Base-by-base conservation (phyloP, 53 echinoderm and acorn worm genomes). In the Henricia sp. region DNA sequence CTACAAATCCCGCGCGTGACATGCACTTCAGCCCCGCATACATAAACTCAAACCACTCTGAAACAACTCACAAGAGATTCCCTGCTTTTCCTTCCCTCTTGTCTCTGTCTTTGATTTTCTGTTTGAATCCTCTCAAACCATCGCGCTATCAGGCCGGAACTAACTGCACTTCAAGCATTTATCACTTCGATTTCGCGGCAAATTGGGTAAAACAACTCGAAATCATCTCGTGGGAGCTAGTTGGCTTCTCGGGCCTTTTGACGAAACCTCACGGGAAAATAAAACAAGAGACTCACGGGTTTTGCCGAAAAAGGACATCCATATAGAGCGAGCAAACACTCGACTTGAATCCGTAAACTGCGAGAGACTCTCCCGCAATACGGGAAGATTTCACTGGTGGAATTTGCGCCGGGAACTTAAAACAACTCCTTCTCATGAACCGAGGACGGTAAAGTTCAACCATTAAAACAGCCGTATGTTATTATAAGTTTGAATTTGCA, bases 201-300 rank as follows among this genome's bases (percentile, higher is more conserved):
- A 80, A 80, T 80, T 80, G 80, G 80, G 80, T 80, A 80, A 80
- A 80, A 80, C 80, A 80, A 80, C 80, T 62, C 80, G 30, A 64
- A 59, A 50, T 34, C 63, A 35, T 80, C 80, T 80, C 80, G 23
- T 30, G 62, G 80, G 78, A 43, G 42, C 46, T 28, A 44, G 34
- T 70, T 25, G 44, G 43, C 44, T 17, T n/a, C 62, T 73, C 37
- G 64, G 2, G 80, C 33, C 33, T 62, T 80, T 80, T 77, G 28
- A 73, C 46, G 50, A 48, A 43, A 51, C 63, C 80, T 46, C 80
- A 21, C 21, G 80, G 80, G 65, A 46, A 25, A 34, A 44, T 76
- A 59, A 35, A 59, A 27, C 6, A 28, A 58, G 28, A 24, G 26
- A 34, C 12, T 20, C 5, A 32, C 9, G 35, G 63, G 30, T 6